Evolutionary conservation across 2,888 invertebrate genomes (phyloP), one percentile per base, ranked within the genome.

Genomic region (Euphydryas editha): DNA sequence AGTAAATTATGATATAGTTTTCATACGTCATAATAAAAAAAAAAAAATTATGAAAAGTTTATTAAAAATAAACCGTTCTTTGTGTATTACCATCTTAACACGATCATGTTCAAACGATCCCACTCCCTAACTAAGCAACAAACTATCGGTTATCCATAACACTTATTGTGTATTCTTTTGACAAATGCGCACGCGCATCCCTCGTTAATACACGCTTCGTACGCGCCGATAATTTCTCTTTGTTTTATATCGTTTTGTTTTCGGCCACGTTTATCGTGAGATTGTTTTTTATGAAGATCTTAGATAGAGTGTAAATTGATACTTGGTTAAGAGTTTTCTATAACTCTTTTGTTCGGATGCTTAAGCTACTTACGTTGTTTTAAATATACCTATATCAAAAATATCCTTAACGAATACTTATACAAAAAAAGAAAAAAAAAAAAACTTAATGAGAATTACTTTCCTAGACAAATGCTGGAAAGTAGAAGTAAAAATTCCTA

Each of bases 61-160:
- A n/a, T n/a, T n/a, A n/a, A n/a, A n/a, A n/a, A 13, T 21, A 5
- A 21, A 20, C 3, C 11, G 13, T 15, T 20, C 81, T 72, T 72
- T 71, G 72, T 88, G 78, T 78, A 60, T 56, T 75, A 39, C 70
- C 15, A 59, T 36, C 80, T 68, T 73, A 54, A 66, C 30, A 30
- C 46, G 72, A 68, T 73, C 75, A 75, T 77, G 76, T 76, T 76
- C 74, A 77, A 81, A 77, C 82, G 82, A 84, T 83, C 82, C 81
- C 81, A 73, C 21, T 51, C 74, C n/a, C 82, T 85, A 90, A 90
- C 91, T 88, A 88, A 86, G 84, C 82, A 81, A 84, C 88, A 80
- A 87, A 88, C 88, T 87, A 89, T 88, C 75, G 86, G 89, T 87
- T 88, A 92, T 91, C 87, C 87, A 90, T 91, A 83, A 87, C 83